phyloP scores from a whole-genome alignment of 53 echinoderm and acorn worm genomes.

The Astropecten irregularis region DNA sequence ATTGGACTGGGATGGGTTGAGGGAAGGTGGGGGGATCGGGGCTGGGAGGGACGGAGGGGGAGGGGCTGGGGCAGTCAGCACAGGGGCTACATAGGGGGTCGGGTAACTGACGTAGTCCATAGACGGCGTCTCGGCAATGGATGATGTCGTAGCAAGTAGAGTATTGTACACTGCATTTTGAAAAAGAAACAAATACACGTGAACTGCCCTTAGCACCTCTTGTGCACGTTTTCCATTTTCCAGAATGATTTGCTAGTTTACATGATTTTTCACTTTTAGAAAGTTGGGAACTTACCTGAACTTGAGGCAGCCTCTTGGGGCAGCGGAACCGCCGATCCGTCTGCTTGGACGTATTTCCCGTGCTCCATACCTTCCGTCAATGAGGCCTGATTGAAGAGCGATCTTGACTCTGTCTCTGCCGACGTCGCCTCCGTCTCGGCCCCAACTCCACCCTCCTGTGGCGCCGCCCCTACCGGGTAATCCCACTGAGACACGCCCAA shows the following conservation, averaged over 20 bases:
- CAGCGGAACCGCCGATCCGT: background rate
- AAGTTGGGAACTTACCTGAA: slow-evolving; percentile 23
- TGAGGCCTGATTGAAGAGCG: slow-evolving; percentile 60
- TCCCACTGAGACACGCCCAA: slow-evolving; percentile 96
- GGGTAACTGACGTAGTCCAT: slow-evolving; percentile 16
- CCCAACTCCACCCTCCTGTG: slow-evolving; percentile 12
- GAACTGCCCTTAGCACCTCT: background rate
- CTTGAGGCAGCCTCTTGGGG: background rate
- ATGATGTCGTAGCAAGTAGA: background rate
- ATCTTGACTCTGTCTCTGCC: slow-evolving; percentile 46
- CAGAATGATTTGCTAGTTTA: too few relatives aligned
- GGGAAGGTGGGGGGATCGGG: slow-evolving; percentile 34
- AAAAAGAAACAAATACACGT: background rate
- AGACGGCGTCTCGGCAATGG: background rate
- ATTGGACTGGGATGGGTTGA: slow-evolving; percentile 13
- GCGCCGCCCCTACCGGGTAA: slow-evolving; percentile 71
- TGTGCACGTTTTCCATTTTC: background rate
- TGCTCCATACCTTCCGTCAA: slow-evolving; percentile 45
- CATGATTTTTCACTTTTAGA: too few relatives aligned
- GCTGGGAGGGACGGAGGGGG: slow-evolving; percentile 12
- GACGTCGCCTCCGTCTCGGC: background rate
- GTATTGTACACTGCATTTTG: slow-evolving; percentile 10
- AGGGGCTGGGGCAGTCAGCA: background rate
- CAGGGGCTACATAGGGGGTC: slow-evolving; percentile 5
- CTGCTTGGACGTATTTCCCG: slow-evolving; percentile 2